Evolutionary conservation across 2,888 invertebrate genomes (phyloP), one percentile per base, ranked within the genome.

Genomic region (Blera fallax): DNA sequence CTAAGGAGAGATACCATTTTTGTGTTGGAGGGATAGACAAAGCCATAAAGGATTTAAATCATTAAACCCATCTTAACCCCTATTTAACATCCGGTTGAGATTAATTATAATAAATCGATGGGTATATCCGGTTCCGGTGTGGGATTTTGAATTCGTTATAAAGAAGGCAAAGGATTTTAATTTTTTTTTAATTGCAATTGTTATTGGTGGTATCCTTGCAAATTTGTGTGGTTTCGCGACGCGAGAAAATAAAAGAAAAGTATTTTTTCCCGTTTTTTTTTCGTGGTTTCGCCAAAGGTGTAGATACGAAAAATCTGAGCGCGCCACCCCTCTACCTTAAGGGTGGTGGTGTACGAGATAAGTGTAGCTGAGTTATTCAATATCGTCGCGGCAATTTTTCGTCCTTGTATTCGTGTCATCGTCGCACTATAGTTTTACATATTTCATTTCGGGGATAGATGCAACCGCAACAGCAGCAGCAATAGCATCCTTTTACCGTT

Each of bases 41-140:
- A 79, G 69, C 37, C 58, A 65, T 70, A 85, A 76, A 72, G 70
- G 81, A 85, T 84, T 70, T 70, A 76, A 81, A 81, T 85, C 76
- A 80, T 81, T 85, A 85, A 76, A 80, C 65, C 70, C 84, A 81
- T 85, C 76, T 81, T 85, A 85, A 85, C 84, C 80, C 65, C 70
- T 81, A 72, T 76, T 85, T 85, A 81, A 70, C 84, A 76, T 81
- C 76, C 76, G 80, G 65, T 21, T 48, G 52, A 76, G 70, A 81
- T 76, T 85, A 85, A 85, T 85, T 74, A 65, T 67, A 76, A 72
- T 60, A 80, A 85, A 85, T 85, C 84, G 84, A 76, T 76, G 62
- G 52, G 56, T 52, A 56, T 60, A 76, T 80, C 76, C 84, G 74
- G 70, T 85, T 85, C 84, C 84, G 76, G 74, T 85, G 40, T 52